Conservation (phyloP, 2,797 vertebrate genomes). For the Sebastes steindachneri region DNA sequence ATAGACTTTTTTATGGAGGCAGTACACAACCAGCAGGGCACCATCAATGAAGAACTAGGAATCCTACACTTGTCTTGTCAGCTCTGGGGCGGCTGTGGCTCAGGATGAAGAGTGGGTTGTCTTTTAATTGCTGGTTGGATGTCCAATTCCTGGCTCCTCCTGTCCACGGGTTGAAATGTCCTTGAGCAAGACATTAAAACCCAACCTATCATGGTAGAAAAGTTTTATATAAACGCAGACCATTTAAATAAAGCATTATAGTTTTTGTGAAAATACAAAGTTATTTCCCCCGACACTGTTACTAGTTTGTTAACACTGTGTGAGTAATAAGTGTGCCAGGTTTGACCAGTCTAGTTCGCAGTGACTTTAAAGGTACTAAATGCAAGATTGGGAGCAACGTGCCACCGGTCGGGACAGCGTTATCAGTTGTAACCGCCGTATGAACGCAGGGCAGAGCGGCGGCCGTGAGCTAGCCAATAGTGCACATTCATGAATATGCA, state of each 20-base stretch:
- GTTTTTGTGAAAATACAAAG: background rate
- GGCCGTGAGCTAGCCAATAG: no score
- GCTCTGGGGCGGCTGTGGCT: background rate
- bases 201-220: background rate
- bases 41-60: background rate
- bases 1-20: background rate
- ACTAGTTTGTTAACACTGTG: background rate
- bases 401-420: no score
- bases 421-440: no score
- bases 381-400: no score
- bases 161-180: background rate
- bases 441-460: no score
- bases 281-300: background rate
- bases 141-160: background rate
- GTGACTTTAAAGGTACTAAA: no score
- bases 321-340: no score
- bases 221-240: background rate
- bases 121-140: background rate
- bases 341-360: no score
- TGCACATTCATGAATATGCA: no score
- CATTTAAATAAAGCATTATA: background rate
- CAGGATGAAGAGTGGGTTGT: background rate
- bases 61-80: background rate
- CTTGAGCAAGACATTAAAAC: background rate
- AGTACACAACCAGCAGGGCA: background rate